phyloP scores from a whole-genome alignment of 2,797 vertebrate species.

The Ceryle rudis region DNA sequence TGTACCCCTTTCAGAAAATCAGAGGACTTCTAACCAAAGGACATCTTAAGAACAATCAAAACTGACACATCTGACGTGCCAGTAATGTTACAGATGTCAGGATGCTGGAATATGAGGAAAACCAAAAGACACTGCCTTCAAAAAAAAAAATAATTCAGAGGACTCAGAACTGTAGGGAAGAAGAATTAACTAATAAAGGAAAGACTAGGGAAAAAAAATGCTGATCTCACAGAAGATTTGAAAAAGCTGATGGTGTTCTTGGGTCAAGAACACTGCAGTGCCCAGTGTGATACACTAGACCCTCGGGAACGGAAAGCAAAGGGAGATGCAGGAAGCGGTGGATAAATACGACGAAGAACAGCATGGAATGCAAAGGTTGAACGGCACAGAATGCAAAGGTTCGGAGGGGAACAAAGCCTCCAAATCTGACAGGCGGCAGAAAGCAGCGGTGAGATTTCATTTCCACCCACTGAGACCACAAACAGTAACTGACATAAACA shows the following conservation, averaged over 20 bases:
- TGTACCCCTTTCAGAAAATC: neutral
- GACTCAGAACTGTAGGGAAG: neutral
- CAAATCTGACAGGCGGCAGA: neutral
- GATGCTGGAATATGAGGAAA: neutral
- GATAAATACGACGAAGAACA: neutral
- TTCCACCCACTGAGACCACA: constrained; percentile 64
- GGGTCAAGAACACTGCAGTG: neutral
- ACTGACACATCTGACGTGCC: neutral
- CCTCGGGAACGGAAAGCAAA: neutral
- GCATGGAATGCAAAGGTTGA: neutral
- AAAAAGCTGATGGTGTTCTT: neutral
- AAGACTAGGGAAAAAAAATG: neutral
- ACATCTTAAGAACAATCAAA: neutral
- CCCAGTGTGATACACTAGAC: neutral
- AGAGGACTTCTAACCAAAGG: neutral
- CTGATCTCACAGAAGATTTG: neutral
- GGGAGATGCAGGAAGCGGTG: neutral
- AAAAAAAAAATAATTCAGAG: neutral
- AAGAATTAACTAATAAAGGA: neutral
- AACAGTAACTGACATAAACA: constrained; percentile 63
- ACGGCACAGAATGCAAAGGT: neutral
- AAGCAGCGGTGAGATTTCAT: constrained; percentile 10
- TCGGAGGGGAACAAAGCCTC: neutral
- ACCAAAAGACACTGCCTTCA: neutral
- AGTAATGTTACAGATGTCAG: neutral